These are phyloP conservation scores for Pipistrellus kuhlii DNA, from an alignment of 2,797 vertebrate species.

Conservation along the genomic window DNA sequence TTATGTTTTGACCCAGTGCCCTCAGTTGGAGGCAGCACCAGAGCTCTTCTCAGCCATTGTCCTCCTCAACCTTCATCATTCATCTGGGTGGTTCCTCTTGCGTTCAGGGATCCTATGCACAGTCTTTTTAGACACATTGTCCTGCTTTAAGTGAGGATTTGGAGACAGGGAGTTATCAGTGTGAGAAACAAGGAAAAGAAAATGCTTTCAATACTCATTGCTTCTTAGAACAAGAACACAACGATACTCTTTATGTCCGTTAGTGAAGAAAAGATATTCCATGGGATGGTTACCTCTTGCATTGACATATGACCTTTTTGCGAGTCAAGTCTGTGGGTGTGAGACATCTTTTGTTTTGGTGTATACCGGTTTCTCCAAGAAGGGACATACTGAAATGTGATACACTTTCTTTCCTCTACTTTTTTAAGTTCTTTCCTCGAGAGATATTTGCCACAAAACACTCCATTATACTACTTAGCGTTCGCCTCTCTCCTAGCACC, in stretches of 20 bases:
- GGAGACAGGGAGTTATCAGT: constrained; percentile 7
- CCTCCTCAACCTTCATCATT: not conserved
- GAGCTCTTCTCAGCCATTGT: not conserved
- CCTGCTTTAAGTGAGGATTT: not conserved
- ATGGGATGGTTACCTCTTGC: not conserved
- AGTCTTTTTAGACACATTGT: not conserved
- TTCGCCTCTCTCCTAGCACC: not conserved
- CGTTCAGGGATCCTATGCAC: not conserved
- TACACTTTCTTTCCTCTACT: not conserved
- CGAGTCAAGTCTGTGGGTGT: not conserved
- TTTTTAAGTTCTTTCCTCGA: constrained; percentile 12
- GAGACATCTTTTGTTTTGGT: not conserved
- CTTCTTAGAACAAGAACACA: constrained; percentile 9
- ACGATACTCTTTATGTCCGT: not conserved
- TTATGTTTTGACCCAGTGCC: not conserved
- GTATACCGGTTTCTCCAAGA: constrained; percentile 7
- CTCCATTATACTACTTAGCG: not conserved
- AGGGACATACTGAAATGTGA: constrained; percentile 6
- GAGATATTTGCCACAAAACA: not conserved
- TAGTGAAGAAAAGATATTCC: not conserved
- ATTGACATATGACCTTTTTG: not conserved
- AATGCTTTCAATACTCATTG: not conserved
- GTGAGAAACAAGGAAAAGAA: not conserved
- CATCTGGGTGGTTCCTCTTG: not conserved
- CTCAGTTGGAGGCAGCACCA: not conserved